A percentile compares a stretch with the other conserved stretches of the same genome.
Conservation (phyloP, 2,888 invertebrate genomes). For the Bunonema sp. region DNA sequence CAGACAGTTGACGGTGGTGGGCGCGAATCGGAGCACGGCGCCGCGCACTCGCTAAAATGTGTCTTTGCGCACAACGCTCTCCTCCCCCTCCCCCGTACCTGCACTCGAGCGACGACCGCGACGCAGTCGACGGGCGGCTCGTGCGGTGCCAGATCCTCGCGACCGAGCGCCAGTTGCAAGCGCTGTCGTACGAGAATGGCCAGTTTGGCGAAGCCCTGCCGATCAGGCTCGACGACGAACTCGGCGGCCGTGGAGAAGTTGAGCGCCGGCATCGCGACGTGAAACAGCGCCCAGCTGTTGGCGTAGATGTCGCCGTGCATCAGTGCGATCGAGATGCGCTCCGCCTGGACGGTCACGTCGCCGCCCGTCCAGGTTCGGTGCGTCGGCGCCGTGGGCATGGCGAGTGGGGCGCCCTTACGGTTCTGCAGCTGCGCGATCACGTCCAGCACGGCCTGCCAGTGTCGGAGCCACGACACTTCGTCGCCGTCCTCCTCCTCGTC, state of each 20-base stretch:
- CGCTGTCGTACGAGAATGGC: slow-evolving; percentile 14
- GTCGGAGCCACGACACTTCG: background rate
- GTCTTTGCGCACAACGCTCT: background rate
- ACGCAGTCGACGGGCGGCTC: too few relatives aligned
- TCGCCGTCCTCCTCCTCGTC: slow-evolving; percentile 1
- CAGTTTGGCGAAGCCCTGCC: slow-evolving; percentile 19
- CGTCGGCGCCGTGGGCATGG: too few relatives aligned
- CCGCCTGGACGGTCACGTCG: slow-evolving; percentile 21
- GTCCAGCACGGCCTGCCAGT: slow-evolving; percentile 8
- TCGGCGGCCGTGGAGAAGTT: slow-evolving; percentile 15
- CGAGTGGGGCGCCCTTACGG: too few relatives aligned
- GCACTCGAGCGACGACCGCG: slow-evolving; percentile 22
- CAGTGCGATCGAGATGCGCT: slow-evolving; percentile 22
- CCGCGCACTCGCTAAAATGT: slow-evolving; percentile 11
- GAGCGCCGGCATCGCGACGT: slow-evolving; percentile 22
- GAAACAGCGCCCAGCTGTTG: slow-evolving; percentile 35
- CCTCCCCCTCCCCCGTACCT: slow-evolving; percentile 5
- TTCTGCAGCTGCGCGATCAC: slow-evolving; percentile 13
- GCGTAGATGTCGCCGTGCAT: slow-evolving; percentile 42
- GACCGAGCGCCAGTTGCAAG: too few relatives aligned
- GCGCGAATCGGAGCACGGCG: slow-evolving; percentile 14
- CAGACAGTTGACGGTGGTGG: slow-evolving; percentile 12
- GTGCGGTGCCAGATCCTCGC: too few relatives aligned
- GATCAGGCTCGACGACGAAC: slow-evolving; percentile 16
- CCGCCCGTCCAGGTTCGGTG: slow-evolving; percentile 21